Evolutionary conservation across 1,140 invertebrate genomes (phyloP).

Genomic region (Orchesella cincta): DNA sequence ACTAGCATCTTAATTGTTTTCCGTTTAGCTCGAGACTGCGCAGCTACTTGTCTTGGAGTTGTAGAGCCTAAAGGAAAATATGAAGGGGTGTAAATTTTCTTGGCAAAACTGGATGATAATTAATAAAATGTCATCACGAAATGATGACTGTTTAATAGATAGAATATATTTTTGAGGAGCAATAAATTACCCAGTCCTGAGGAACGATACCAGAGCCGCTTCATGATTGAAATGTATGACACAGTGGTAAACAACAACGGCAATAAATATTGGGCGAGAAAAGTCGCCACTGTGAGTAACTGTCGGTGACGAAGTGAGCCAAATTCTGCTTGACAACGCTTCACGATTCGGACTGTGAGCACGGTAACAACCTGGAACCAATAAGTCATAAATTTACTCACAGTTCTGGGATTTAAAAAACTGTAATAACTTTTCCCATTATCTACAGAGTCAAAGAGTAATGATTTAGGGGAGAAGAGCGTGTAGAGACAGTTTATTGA

Average conservation of each 20-base stretch:
- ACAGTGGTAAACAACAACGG: slow-evolving; percentile 59
- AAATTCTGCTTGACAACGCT: slow-evolving; percentile 57
- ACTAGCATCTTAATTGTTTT: slow-evolving; percentile 63
- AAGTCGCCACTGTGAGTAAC: slow-evolving; percentile 57
- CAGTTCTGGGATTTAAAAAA: neutral
- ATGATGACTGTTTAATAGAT: too few species aligned
- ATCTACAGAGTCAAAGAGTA: neutral
- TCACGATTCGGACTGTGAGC: slow-evolving; percentile 52
- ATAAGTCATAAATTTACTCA: neutral
- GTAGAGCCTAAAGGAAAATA: slow-evolving; percentile 51
- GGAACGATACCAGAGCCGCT: slow-evolving; percentile 51
- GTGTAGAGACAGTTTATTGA: too few species aligned
- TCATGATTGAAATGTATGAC: slow-evolving; percentile 57
- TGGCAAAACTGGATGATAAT: neutral
- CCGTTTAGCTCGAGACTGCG: slow-evolving; percentile 52
- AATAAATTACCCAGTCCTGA: slow-evolving; percentile 37
- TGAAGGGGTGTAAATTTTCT: neutral
- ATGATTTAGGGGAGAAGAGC: neutral
- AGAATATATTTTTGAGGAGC: too few species aligned
- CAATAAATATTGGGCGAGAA: slow-evolving; percentile 61
- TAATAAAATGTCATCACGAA: too few species aligned
- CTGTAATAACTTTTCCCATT: neutral
- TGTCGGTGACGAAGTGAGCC: slow-evolving; percentile 54
- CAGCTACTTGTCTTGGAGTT: slow-evolving; percentile 52
- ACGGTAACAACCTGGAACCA: slow-evolving; percentile 43